Conservation (phyloP, 1,140 invertebrate species). For the Drosophila equinoxialis region DNA sequence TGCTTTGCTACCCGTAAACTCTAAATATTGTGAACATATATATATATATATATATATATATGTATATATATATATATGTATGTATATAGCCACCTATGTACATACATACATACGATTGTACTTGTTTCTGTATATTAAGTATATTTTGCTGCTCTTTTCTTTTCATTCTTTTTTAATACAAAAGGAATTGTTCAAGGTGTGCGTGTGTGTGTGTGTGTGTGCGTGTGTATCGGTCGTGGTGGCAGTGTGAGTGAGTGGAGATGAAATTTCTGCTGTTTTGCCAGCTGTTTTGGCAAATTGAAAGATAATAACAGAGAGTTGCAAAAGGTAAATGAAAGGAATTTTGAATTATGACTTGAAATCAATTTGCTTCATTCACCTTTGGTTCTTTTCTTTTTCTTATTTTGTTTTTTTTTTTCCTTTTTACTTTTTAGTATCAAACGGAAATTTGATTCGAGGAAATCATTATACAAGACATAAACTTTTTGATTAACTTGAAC, state of each 20-base stretch:
- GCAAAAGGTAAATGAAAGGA: slow-evolving; percentile 48
- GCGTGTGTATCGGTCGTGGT: slow-evolving; percentile 23
- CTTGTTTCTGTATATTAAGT: not conserved
- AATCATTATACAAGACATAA: slow-evolving; percentile 17
- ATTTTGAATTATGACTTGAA: slow-evolving; percentile 30
- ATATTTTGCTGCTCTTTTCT: slow-evolving; percentile 7
- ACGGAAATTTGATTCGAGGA: slow-evolving; percentile 21
- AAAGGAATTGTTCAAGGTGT: slow-evolving; percentile 28
- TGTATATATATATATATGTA: not conserved
- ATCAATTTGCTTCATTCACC: slow-evolving; percentile 32
- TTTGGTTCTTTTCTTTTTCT: no score
- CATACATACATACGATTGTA: not conserved
- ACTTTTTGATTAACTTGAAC: slow-evolving; percentile 9
- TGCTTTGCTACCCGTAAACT: slow-evolving; percentile 41
- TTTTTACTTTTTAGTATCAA: slow-evolving; percentile 22
- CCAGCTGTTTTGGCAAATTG: slow-evolving; percentile 70
- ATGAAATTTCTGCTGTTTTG: slow-evolving; percentile 57
- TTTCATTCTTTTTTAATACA: not conserved
- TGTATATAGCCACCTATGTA: not conserved
- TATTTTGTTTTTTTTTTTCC: not conserved
- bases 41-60: slow-evolving; percentile 5
- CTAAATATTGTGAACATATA: slow-evolving; percentile 20
- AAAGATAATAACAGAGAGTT: slow-evolving; percentile 67
- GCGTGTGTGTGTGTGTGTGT: slow-evolving; percentile 31
- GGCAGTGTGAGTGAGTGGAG: slow-evolving; percentile 34